Percentiles rank a stretch among this genome's conserved stretches.
These are phyloP conservation scores for Aphidius gifuensis DNA, from an alignment of 1,140 invertebrate genomes.

Conservation along the genomic window DNA sequence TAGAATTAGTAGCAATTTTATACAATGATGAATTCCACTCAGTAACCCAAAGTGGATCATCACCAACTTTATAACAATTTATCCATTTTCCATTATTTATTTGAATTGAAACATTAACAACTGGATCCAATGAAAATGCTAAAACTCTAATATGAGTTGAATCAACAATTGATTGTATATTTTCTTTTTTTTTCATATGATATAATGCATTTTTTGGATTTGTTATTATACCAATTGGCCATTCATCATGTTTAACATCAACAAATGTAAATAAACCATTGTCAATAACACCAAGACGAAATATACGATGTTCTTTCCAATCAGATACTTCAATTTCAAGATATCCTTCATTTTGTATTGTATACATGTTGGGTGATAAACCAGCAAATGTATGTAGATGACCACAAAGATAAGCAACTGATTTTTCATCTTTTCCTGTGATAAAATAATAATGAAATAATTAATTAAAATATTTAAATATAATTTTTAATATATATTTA, in stretches of 20 bases:
- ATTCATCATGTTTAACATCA: conserved; percentile 72
- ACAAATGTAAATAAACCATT: conserved; percentile 87
- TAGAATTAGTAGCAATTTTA: conserved; percentile 64
- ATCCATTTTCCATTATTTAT: conserved; percentile 67
- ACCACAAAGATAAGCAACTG: conserved; percentile 81
- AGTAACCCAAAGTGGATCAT: conserved; percentile 68
- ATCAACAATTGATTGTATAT: conserved; percentile 62
- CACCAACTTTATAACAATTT: conserved; percentile 57
- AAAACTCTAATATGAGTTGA: conserved; percentile 81
- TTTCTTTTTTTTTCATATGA: conserved; percentile 71
- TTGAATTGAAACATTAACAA: conserved; percentile 63
- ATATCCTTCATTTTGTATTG: conserved; percentile 75
- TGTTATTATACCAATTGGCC: conserved; percentile 82
- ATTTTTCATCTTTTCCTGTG: conserved; percentile 52
- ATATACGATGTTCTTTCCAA: conserved; percentile 90
- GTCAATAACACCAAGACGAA: conserved; percentile 79
- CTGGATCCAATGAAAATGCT: conserved; percentile 67
- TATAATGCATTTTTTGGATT: conserved; percentile 85
- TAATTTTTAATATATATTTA: conserved; percentile 1
- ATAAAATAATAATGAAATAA: not conserved
- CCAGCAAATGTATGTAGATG: conserved; percentile 85
- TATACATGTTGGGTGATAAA: conserved; percentile 81
- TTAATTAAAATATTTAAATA: conserved; percentile 8
- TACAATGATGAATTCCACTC: conserved; percentile 71
- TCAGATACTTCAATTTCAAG: conserved; percentile 88